Percentiles rank a stretch among this genome's conserved stretches.
Conservation (phyloP, 1,140 invertebrate species). For the Cotesia glomerata region DNA sequence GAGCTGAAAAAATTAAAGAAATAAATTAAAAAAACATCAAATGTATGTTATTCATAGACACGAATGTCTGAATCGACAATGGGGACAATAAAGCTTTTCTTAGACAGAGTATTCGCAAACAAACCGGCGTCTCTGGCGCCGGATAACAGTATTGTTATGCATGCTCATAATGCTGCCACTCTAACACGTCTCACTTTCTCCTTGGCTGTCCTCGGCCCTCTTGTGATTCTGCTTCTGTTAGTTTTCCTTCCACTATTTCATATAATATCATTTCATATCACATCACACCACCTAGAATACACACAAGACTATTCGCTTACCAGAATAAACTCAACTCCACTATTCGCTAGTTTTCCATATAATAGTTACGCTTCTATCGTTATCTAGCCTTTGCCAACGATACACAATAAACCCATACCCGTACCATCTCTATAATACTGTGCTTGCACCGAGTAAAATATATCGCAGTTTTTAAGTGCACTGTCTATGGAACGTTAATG, state of each 20-base stretch:
- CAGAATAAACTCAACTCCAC: background rate
- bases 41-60: too few relatives aligned
- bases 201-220: background rate
- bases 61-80: background rate
- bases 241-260: too few relatives aligned
- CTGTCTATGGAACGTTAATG: too few relatives aligned
- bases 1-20: too few relatives aligned
- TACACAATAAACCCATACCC: background rate
- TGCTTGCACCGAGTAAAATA: too few relatives aligned
- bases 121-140: slow-evolving; percentile 26
- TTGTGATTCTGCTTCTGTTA: too few relatives aligned
- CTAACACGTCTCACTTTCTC: slow-evolving; percentile 14
- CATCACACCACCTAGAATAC: too few relatives aligned
- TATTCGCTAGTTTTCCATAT: slow-evolving; percentile 16
- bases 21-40: too few relatives aligned
- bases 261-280: too few relatives aligned
- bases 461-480: too few relatives aligned
- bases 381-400: slow-evolving; percentile 2
- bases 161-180: slow-evolving; percentile 17
- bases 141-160: slow-evolving; percentile 30
- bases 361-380: slow-evolving; percentile 5
- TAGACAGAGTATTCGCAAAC: background rate
- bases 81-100: background rate
- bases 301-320: background rate
- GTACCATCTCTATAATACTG: background rate